A percentile compares a stretch with the other conserved stretches of the same genome.
Conservation (phyloP, 37 sponge, comb jelly and placozoan genomes). For the Chondrilla cf. caribensis region DNA sequence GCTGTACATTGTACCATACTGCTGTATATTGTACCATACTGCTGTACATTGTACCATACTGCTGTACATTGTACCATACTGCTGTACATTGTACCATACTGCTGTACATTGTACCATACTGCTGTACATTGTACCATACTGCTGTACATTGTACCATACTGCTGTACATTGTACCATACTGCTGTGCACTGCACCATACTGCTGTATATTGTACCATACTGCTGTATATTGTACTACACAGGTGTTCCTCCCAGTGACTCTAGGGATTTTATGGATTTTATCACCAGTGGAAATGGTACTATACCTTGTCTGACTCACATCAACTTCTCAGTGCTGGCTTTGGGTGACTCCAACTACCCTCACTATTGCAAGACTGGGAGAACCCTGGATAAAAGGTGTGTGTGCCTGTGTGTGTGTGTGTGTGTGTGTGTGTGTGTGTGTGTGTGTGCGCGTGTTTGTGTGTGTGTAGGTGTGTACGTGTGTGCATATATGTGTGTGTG, state of each 20-base stretch:
- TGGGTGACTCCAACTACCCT: constrained; percentile 62
- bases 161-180: too few relatives aligned
- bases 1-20: too few relatives aligned
- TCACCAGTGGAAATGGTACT: constrained; percentile 2
- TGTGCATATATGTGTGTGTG: constrained; percentile 21
- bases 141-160: too few relatives aligned
- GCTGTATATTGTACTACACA: too few relatives aligned
- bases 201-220: too few relatives aligned
- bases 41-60: too few relatives aligned
- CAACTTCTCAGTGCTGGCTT: constrained; percentile 49
- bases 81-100: too few relatives aligned
- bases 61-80: too few relatives aligned
- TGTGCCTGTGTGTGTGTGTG: background rate
- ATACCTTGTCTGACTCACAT: constrained; percentile 19
- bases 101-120: too few relatives aligned
- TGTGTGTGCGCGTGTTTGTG: constrained; percentile 27
- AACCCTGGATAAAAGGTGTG: constrained; percentile 47
- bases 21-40: too few relatives aligned
- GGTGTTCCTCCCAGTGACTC: constrained; percentile 55
- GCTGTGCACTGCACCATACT: too few relatives aligned
- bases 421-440: background rate
- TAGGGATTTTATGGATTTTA: constrained; percentile 35
- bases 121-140: too few relatives aligned
- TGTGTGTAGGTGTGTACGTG: constrained; percentile 13
- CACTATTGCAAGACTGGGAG: constrained; percentile 49